Conservation (phyloP, 2,888 invertebrate species). For the Eupelmus urozonus region DNA sequence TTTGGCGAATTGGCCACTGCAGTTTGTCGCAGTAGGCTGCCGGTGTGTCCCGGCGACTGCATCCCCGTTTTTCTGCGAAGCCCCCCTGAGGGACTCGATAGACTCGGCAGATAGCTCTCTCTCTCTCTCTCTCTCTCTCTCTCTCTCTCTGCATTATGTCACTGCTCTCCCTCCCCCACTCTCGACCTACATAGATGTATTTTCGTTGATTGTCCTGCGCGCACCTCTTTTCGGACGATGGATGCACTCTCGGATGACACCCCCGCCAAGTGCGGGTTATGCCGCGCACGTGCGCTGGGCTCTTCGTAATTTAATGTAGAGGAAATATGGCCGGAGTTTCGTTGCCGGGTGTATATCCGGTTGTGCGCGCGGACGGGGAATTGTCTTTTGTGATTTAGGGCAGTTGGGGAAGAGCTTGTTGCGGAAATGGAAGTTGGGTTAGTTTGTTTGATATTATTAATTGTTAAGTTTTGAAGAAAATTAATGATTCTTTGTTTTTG, state of each 20-base stretch:
- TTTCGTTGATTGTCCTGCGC: constrained; percentile 14
- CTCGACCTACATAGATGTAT: constrained; percentile 30
- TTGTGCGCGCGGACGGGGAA: too few relatives aligned
- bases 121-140: neutral
- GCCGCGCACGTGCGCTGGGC: too few relatives aligned
- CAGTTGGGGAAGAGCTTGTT: too few relatives aligned
- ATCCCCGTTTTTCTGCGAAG: constrained; percentile 33
- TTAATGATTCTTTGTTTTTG: too few relatives aligned
- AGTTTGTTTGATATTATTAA: too few relatives aligned
- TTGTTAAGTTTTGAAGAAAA: too few relatives aligned
- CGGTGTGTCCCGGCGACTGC: neutral
- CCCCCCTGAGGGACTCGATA: constrained; percentile 7
- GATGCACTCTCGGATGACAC: neutral
- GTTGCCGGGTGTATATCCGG: too few relatives aligned
- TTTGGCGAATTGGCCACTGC: constrained; percentile 44
- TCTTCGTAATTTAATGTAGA: neutral
- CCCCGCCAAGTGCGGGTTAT: too few relatives aligned
- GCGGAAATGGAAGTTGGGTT: too few relatives aligned
- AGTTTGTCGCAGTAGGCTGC: constrained; percentile 47
- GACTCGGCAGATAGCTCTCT: neutral
- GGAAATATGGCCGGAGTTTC: neutral
- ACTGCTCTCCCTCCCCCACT: neutral
- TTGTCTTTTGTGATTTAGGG: too few relatives aligned
- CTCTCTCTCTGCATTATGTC: too few relatives aligned
- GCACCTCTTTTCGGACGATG: neutral